These are phyloP conservation scores for Linyphia triangularis DNA, from an alignment of 2,888 invertebrate species.

Conservation along the genomic window DNA sequence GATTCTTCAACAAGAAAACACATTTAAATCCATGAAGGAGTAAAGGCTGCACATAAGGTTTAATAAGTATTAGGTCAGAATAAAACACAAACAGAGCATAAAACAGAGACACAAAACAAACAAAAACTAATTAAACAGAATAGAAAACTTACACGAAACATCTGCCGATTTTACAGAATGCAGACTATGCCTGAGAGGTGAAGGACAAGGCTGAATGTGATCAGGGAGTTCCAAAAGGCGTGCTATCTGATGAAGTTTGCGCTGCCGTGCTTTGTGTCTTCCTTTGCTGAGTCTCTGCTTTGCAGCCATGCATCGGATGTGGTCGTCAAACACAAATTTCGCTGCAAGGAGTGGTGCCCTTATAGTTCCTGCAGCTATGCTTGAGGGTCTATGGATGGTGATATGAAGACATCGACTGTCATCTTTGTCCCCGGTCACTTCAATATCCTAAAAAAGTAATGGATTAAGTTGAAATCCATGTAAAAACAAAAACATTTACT, in stretches of 20 bases:
- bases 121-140: neutral
- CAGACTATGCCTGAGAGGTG: slow-evolving; percentile 78
- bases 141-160: slow-evolving; percentile 53
- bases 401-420: slow-evolving; percentile 97
- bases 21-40: neutral
- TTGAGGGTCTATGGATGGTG: slow-evolving; percentile 87
- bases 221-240: slow-evolving; percentile 88
- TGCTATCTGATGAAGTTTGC: slow-evolving; percentile 97
- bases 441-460: slow-evolving; percentile 88
- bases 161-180: slow-evolving; percentile 58
- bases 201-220: slow-evolving; percentile 78
- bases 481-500: neutral
- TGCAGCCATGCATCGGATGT: slow-evolving; percentile 99
- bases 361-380: slow-evolving; percentile 81
- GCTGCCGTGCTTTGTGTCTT: slow-evolving; percentile 94
- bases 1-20: too few relatives aligned
- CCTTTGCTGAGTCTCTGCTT: slow-evolving; percentile 90
- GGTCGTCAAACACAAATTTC: slow-evolving; percentile 98
- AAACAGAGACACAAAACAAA: too few relatives aligned
- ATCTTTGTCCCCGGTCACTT: slow-evolving; percentile 96
- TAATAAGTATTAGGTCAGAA: too few relatives aligned
- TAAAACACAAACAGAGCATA: too few relatives aligned
- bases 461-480: neutral
- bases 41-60: neutral
- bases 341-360: slow-evolving; percentile 89